phyloP scores from a whole-genome alignment of 2,797 vertebrate species.

The Cynopterus sphinx region DNA sequence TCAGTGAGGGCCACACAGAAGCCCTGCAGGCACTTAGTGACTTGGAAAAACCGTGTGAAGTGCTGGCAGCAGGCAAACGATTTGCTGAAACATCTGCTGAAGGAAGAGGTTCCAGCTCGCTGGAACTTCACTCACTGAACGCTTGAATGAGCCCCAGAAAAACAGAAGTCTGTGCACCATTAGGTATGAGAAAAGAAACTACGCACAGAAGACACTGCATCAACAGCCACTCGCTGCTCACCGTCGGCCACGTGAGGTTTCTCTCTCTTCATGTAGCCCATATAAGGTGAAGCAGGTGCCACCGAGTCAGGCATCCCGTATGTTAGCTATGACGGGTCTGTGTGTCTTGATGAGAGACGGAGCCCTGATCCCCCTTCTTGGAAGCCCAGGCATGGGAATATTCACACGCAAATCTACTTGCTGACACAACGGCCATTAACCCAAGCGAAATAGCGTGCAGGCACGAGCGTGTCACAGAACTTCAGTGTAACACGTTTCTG shows the following conservation, averaged over 20 bases:
- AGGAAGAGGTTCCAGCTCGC: conserved; percentile 49
- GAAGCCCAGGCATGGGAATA: fast-evolving
- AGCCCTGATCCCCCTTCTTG: not conserved
- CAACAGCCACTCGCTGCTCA: not conserved
- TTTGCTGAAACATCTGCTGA: conserved; percentile 60
- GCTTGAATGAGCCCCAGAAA: conserved; percentile 20
- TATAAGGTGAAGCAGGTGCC: not conserved
- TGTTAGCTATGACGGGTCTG: not conserved
- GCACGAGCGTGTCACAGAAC: fast-evolving
- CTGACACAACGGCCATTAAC: no score
- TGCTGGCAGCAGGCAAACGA: not conserved
- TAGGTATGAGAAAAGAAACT: not conserved
- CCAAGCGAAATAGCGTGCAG: not conserved
- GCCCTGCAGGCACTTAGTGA: not conserved
- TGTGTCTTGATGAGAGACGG: not conserved
- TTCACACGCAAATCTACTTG: not conserved
- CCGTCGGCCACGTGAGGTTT: not conserved
- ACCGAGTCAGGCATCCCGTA: fast-evolving
- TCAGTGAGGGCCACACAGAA: not conserved
- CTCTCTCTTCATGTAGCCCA: not conserved
- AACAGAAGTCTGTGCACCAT: conserved; percentile 8
- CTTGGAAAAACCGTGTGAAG: conserved; percentile 19
- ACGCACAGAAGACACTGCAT: not conserved
- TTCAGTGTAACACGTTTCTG: not conserved
- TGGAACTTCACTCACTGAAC: not conserved